Percentiles rank a stretch among this genome's conserved stretches.
Evolutionary conservation across 2,113 vertebrate species (phyloP).

Genomic region (Sciurus niger): DNA sequence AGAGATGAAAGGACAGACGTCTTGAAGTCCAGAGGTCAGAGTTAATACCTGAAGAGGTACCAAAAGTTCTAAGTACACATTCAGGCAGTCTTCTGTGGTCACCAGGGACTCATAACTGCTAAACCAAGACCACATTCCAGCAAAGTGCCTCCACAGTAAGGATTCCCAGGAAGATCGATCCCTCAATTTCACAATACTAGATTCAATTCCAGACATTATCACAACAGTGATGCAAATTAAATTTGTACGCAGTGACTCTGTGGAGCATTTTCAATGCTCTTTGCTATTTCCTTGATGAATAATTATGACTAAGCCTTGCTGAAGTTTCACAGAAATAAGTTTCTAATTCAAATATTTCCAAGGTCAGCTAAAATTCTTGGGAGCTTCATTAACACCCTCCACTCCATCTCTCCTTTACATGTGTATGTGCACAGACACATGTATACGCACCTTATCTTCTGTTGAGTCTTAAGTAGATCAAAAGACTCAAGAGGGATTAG

Average conservation of each 20-base stretch:
- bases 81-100: neutral
- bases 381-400: neutral
- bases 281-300: slow-evolving; percentile 18
- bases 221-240: neutral
- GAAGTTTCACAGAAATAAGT: neutral
- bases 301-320: neutral
- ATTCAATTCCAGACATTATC: neutral
- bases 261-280: neutral
- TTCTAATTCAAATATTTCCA: slow-evolving; percentile 50
- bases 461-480: neutral
- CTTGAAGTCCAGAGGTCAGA: neutral
- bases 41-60: neutral
- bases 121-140: neutral
- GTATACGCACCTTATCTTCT: neutral
- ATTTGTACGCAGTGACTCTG: neutral
- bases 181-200: neutral
- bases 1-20: neutral
- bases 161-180: neutral
- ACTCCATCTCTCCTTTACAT: too few species aligned
- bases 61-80: neutral
- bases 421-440: neutral
- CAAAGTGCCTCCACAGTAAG: neutral
- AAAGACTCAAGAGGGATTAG: neutral
- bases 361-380: neutral
- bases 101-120: neutral